Percentiles rank a stretch among this genome's conserved stretches.
Evolutionary conservation across 2,113 vertebrate species (phyloP).

Genomic region (Oophaga pumilio): DNA sequence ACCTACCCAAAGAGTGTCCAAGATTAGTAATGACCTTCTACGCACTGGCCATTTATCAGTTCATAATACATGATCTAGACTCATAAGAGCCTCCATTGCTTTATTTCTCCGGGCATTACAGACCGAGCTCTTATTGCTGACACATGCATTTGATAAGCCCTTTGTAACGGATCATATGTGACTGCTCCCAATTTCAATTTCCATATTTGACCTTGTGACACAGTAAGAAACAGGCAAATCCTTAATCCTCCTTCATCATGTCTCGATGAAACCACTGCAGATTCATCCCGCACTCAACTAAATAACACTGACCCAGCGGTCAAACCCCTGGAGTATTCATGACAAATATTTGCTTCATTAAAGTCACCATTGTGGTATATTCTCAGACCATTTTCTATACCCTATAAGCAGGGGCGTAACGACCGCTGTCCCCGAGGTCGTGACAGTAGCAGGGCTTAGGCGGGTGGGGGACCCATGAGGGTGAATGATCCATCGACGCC

Average conservation of each 20-base stretch:
- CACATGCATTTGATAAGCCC: neutral
- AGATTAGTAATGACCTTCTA: too few relatives aligned
- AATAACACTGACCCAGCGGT: neutral
- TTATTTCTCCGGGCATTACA: neutral
- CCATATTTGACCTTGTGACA: conserved; percentile 16
- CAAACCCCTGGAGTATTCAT: neutral
- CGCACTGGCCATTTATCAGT: neutral
- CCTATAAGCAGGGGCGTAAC: neutral
- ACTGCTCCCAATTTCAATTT: conserved; percentile 1
- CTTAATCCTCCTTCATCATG: neutral
- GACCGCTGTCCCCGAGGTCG: too few relatives aligned
- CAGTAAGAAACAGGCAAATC: neutral
- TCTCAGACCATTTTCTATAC: neutral
- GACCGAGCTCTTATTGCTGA: neutral
- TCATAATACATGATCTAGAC: neutral
- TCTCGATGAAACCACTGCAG: neutral
- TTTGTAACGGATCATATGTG: neutral
- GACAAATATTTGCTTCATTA: neutral
- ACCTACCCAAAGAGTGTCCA: too few relatives aligned
- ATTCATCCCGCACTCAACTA: neutral
- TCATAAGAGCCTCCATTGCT: neutral
- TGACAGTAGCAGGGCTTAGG: too few relatives aligned
- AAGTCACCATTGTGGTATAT: neutral
- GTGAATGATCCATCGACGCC: too few relatives aligned
- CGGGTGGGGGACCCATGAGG: too few relatives aligned